Evolutionary conservation across 2,888 invertebrate species (phyloP), one percentile per base, ranked within the genome.

Genomic region (Pammene fasciana): DNA sequence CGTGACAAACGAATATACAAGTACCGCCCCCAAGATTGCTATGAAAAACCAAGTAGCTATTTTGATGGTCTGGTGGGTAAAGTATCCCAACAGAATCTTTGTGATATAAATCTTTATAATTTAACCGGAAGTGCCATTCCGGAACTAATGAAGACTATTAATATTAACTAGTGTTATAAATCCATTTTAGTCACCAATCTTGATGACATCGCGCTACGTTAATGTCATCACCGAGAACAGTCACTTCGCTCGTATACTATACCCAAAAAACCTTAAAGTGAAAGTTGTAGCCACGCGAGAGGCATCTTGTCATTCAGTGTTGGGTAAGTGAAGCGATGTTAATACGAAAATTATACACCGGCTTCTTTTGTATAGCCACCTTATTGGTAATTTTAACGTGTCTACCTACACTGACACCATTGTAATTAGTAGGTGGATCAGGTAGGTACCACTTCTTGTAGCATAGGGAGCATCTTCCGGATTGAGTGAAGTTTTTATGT

Each of bases 231-330:
- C 73, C 73, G 72, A 45, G 60, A 55, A 54, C 54, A 68, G 59
- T 71, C 74, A 73, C 74, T 76, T 73, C 75, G 78, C 77, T 78
- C 79, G 38, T 84, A 79, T 48, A 18, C 26, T 84, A 52, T 84
- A 79, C 79, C 84, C 86, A 85, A 90, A 91, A 88, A 88, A 84
- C 76, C 82, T 85, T 85, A 81, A 89, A 92, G 92, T 92, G 92
- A 92, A 92, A 92, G 92, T 92, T 84, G 83, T 81, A 82, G 76
- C 76, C 75, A 72, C 72, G 81, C 82, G 86, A 86, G 88, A 86
- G 84, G 86, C 81, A 85, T 84, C 85, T 86, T 83, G 86, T 86
- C 86, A 86, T 83, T 86, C 83, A 83, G 73, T 71, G 83, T 90
- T 88, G 87, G 82, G 86, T 88, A 89, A 91, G 86, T 82, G 83